Conservation (phyloP, 2,113 vertebrate genomes). For the Brevimyrus niger region DNA sequence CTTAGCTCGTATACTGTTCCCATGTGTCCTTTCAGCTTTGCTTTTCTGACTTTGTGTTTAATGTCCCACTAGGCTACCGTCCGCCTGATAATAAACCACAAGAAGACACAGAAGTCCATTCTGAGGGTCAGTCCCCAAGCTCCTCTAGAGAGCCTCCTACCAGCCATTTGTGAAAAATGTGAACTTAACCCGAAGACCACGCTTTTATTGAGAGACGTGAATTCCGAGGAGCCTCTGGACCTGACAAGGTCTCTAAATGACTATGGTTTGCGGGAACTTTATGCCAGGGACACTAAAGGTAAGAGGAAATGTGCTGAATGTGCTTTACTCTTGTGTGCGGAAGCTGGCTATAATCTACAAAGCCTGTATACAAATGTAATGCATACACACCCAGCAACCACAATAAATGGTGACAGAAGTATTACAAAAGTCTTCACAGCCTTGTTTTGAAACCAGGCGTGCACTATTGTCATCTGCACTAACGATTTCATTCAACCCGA, state of each 20-base stretch:
- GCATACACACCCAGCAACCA: not conserved
- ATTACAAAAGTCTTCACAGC: not conserved
- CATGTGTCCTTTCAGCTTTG: not conserved
- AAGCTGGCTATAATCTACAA: not conserved
- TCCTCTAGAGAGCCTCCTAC: slow-evolving; percentile 69
- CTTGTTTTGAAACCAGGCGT: not conserved
- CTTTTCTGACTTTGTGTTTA: not conserved
- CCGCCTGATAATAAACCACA: slow-evolving; percentile 92
- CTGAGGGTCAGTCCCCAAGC: slow-evolving; percentile 80
- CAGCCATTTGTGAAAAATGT: slow-evolving; percentile 86
- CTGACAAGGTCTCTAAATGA: slow-evolving; percentile 80
- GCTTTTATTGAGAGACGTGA: slow-evolving; percentile 70
- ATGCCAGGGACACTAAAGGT: slow-evolving; percentile 85
- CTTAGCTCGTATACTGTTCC: not conserved
- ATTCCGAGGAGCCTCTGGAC: slow-evolving; percentile 76
- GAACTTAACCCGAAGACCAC: slow-evolving; percentile 79
- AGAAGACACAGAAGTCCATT: slow-evolving; percentile 87
- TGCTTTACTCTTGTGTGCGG: not conserved
- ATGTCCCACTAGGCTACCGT: slow-evolving; percentile 76
- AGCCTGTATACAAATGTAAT: not conserved
- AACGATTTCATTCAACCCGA: not conserved
- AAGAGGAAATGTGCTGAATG: not conserved
- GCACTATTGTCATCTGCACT: not conserved
- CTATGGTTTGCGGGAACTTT: slow-evolving; percentile 81
- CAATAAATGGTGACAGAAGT: not conserved